Evolutionary conservation across 2,113 vertebrate genomes (phyloP), one percentile per base, ranked within the genome.

Genomic region (cattle (Bos taurus)): DNA sequence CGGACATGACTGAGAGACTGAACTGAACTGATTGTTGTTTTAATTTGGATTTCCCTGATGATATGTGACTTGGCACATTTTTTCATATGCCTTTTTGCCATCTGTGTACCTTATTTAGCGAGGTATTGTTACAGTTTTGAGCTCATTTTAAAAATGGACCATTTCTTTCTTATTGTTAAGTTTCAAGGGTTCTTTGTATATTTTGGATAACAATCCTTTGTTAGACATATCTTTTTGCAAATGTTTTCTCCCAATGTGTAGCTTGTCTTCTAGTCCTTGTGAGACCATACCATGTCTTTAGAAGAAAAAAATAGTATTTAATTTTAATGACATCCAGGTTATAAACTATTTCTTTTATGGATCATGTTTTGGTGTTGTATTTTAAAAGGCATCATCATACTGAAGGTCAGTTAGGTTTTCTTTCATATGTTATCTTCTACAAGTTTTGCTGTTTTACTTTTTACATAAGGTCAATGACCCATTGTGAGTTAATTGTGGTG

Each of bases 1-100:
- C 0, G 1, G 5, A 60, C 26, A 60, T 2, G 5, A 60, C 59
- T 60, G 26, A 60, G 12, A 1, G 0, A 14, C 59, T 6, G 59
- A 60, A 13, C 26, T 60, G 59, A 14, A 60, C 59, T 60, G 26
- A 21, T 4, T 12, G 5, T 60, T 77, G 17, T 62, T 80, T 57
- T 56, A 36, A 16, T 74, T 17, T 56, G 71, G 7, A 36, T 80
- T 80, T 87, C 28, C 48, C 57, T 48, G 71, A 91, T 56, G 57
- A 80, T 28, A 48, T 46, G 21, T 25, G 48, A 81, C 1, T 25
- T 56, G 36, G 88, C 78, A 17, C 25, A 48, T 78, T 64, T 86
- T 91, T 62, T 78, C 48, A 87, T 26, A 40, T 48, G 30, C 6
- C 4, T 54, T 2, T 62, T 95, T 80, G 50, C 36, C 13, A 57